Conservation (phyloP, 2,113 vertebrate species). For the Rallus limicola region DNA sequence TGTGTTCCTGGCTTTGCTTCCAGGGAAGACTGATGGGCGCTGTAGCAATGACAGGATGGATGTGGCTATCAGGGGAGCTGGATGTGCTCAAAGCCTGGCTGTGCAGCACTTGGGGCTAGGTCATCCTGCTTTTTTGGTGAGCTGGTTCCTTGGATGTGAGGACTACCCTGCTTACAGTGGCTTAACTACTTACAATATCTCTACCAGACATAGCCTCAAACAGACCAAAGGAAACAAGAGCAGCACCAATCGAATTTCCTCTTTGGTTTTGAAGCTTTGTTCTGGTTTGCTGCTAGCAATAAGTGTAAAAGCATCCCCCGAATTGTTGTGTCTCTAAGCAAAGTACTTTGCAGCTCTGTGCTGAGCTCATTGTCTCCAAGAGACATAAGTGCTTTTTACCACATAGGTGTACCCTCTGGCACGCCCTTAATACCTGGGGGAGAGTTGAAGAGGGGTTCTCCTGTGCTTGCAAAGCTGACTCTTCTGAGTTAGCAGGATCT, state of each 20-base stretch:
- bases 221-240: background rate
- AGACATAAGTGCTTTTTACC: background rate
- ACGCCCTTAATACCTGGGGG: background rate
- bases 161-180: background rate
- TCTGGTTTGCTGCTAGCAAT: background rate
- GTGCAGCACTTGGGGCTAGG: background rate
- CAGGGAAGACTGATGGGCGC: background rate
- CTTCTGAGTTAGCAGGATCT: background rate
- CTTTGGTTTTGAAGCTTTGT: background rate
- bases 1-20: accelerated
- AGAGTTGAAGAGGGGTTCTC: background rate
- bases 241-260: background rate
- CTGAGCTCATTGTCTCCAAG: background rate
- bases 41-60: background rate
- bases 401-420: background rate
- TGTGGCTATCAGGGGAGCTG: background rate
- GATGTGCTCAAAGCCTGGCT: background rate
- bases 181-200: accelerated
- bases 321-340: background rate
- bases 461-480: background rate
- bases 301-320: background rate
- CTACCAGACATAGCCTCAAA: background rate
- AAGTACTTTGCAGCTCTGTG: background rate
- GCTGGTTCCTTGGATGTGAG: background rate
- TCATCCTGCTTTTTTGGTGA: background rate